These are phyloP conservation scores for Eudyptes chrysolophus DNA, from an alignment of 2,113 vertebrate genomes.

Conservation along the genomic window DNA sequence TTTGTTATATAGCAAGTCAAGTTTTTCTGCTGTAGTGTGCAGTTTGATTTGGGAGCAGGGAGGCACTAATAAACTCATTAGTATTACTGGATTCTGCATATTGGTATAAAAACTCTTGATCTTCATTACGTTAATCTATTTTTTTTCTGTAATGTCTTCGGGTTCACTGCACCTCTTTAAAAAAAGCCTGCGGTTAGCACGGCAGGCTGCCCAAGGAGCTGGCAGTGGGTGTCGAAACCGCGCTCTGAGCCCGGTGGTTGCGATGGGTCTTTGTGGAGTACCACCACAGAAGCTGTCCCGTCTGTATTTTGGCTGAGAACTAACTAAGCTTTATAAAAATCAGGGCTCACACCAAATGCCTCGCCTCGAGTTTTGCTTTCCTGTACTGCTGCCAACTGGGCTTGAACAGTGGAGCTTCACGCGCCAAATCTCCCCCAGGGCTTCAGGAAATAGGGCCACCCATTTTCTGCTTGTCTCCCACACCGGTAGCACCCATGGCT, in stretches of 20 bases:
- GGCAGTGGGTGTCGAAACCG: accelerated
- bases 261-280: background rate
- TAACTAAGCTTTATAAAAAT: background rate
- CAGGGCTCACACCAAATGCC: background rate
- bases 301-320: background rate
- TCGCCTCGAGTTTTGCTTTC: background rate
- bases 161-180: background rate
- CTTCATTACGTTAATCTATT: background rate
- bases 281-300: background rate
- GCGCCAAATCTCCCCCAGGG: accelerated
- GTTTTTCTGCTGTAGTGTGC: background rate
- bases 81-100: background rate
- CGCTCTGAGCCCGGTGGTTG: background rate
- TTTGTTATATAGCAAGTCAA: background rate
- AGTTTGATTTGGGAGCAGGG: background rate
- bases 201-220: accelerated
- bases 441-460: background rate
- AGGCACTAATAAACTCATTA: background rate
- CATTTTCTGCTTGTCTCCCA: accelerated
- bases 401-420: background rate
- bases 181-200: background rate
- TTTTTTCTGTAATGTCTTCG: background rate
- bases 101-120: background rate
- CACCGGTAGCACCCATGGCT: background rate
- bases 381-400: background rate